A percentile compares a stretch with the other conserved stretches of the same genome.
phyloP scores from a whole-genome alignment of 2,797 vertebrate species.

The Rachycentron canadum region DNA sequence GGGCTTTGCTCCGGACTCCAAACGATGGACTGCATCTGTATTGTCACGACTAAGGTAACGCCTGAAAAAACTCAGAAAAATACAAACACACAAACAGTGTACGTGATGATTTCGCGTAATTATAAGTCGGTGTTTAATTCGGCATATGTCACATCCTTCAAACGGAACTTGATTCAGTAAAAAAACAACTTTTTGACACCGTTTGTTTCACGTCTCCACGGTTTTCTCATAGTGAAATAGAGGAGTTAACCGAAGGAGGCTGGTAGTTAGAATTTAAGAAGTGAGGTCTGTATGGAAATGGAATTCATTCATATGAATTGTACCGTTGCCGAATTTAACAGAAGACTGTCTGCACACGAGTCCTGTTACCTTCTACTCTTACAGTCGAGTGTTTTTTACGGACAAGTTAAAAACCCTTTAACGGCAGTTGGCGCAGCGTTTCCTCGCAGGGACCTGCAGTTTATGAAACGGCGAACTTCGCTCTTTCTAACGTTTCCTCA shows the following conservation, averaged over 20 bases:
- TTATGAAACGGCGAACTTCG: background rate
- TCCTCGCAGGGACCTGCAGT: background rate
- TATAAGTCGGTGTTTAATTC: background rate
- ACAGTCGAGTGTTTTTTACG: rapidly evolving
- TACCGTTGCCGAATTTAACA: background rate
- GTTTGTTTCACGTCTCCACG: rapidly evolving
- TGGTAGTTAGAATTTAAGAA: background rate
- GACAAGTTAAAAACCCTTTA: background rate
- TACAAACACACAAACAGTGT: rapidly evolving
- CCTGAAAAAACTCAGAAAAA: background rate
- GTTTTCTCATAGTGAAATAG: rapidly evolving
- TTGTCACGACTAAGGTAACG: constrained; percentile 95
- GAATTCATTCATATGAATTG: rapidly evolving
- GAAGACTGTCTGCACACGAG: rapidly evolving
- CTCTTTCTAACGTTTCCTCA: background rate
- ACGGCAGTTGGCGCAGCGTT: constrained; percentile 15
- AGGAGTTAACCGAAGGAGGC: background rate
- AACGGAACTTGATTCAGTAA: rapidly evolving
- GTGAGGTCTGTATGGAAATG: rapidly evolving
- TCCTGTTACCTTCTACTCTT: rapidly evolving
- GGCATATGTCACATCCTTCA: background rate
- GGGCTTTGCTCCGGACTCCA: constrained; percentile 79
- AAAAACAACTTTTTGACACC: constrained; percentile 18
- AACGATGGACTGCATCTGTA: constrained; percentile 94
- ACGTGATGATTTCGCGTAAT: rapidly evolving